These are phyloP conservation scores for Volucella inanis DNA, from an alignment of 2,888 invertebrate genomes.

Conservation along the genomic window DNA sequence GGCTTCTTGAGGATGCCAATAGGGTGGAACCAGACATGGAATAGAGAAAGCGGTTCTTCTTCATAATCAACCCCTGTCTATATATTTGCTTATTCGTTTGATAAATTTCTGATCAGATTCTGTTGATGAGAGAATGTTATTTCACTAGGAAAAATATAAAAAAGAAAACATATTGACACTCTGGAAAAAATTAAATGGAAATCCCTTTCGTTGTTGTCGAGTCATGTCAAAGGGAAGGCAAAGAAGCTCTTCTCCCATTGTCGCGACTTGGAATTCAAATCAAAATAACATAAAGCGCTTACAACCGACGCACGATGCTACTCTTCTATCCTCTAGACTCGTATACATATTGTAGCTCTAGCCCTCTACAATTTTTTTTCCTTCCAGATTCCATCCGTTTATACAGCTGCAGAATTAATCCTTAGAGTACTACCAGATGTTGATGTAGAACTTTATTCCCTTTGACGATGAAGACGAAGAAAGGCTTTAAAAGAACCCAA, in stretches of 20 bases:
- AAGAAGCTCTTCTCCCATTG: background rate
- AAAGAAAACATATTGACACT: conserved; percentile 34
- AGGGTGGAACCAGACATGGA: background rate
- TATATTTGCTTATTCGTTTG: conserved; percentile 2
- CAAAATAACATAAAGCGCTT: conserved; percentile 65
- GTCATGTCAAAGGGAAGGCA: conserved; percentile 49
- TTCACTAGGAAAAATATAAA: background rate
- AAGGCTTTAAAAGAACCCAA: conserved; percentile 19
- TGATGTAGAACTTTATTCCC: conserved; percentile 57
- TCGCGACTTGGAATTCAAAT: conserved; percentile 63
- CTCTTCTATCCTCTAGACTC: conserved; percentile 11
- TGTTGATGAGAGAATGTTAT: background rate
- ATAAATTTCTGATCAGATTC: background rate
- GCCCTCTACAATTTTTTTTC: too few relatives aligned
- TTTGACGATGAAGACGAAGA: conserved; percentile 34
- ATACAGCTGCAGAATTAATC: too few relatives aligned
- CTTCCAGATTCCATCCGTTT: too few relatives aligned
- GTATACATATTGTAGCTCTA: too few relatives aligned
- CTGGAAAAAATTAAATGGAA: conserved; percentile 56
- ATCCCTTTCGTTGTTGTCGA: conserved; percentile 29
- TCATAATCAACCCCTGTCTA: background rate
- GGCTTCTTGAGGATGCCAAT: conserved; percentile 4
- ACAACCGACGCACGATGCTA: background rate
- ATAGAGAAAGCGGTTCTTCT: background rate
- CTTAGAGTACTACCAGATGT: conserved; percentile 51